Evolutionary conservation across 2,888 invertebrate genomes (phyloP), one percentile per base, ranked within the genome.

Genomic region (Platycheirus albimanus): DNA sequence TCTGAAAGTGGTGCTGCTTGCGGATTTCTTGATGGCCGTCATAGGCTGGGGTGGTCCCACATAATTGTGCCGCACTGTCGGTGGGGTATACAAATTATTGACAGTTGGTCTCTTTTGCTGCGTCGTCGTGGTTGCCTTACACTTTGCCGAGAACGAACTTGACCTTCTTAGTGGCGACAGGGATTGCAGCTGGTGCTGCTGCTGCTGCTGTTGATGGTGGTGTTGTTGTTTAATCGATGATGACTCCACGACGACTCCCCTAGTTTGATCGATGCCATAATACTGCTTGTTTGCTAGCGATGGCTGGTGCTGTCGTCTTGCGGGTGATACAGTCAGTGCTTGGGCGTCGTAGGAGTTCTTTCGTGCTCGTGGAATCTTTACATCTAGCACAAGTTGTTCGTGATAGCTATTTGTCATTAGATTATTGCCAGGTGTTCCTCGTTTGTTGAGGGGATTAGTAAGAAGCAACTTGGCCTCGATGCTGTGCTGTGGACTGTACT

Each of bases 121-220:
- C 2, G 30, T 71, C 2, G 30, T 71, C 7, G 85, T 85, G 17
- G 86, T 86, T 19, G 86, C 91, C 91, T 86, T 90, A 45, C 83
- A 83, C 49, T 83, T 83, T 90, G 86, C 92, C 90, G 87, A 94
- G 87, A 95, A 95, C 8, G 95, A 95, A 87, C 94, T 94, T 3
- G 95, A 95, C 17, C 95, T 92, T 86, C 93, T 92, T 74, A 95
- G 93, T n/a, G 93, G 91, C 36, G 91, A 90, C 66, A 88, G 64
- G 66, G 86, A 85, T 49, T 86, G 80, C 51, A 54, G 69, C 20
- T 58, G 56, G 13, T 51, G 51, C 15, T 75, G 63, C 51, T 80
- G 85, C 52, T 85, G 84, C 41, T 79, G 80, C 58, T 86, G 84
- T 78, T 83, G n/a, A n/a, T n/a, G n/a, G n/a, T n/a, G n/a, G n/a